phyloP scores from a whole-genome alignment of 64 coral and sea anemone species.

The Trachythela sp. region DNA sequence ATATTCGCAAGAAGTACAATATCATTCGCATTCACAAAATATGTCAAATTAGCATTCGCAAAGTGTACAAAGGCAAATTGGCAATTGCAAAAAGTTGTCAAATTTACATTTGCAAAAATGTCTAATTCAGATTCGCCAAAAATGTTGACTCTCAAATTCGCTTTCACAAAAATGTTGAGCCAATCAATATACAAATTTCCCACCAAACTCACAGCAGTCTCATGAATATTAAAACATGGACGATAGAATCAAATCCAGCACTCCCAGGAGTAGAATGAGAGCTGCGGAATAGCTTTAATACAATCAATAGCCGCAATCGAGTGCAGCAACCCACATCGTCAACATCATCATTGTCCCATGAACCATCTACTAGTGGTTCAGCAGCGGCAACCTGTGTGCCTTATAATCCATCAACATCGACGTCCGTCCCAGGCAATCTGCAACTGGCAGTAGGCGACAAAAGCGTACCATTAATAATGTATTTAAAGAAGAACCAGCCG shows the following conservation, averaged over 20 bases:
- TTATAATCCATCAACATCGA: neutral
- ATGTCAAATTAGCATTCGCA: too few relatives aligned
- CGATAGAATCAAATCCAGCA: neutral
- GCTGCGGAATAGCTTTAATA: neutral
- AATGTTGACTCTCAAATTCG: too few relatives aligned
- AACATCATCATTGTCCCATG: neutral
- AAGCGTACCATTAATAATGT: neutral
- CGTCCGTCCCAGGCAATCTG: neutral
- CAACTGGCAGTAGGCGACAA: constrained; percentile 9
- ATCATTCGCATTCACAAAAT: too few relatives aligned
- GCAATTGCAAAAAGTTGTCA: too few relatives aligned
- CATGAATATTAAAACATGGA: too few relatives aligned
- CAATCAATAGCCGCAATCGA: neutral
- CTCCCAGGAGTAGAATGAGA: neutral
- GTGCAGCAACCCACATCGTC: neutral
- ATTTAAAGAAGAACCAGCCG: neutral
- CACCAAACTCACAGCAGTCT: too few relatives aligned
- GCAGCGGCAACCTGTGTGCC: neutral
- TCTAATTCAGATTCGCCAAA: too few relatives aligned
- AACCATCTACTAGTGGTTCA: neutral
- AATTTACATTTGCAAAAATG: too few relatives aligned
- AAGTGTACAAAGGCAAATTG: too few relatives aligned
- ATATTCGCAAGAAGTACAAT: too few relatives aligned
- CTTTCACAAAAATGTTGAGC: too few relatives aligned
- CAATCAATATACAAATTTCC: too few relatives aligned